phyloP scores from a whole-genome alignment of 2,888 invertebrate genomes.

The Penaeus monodon region DNA sequence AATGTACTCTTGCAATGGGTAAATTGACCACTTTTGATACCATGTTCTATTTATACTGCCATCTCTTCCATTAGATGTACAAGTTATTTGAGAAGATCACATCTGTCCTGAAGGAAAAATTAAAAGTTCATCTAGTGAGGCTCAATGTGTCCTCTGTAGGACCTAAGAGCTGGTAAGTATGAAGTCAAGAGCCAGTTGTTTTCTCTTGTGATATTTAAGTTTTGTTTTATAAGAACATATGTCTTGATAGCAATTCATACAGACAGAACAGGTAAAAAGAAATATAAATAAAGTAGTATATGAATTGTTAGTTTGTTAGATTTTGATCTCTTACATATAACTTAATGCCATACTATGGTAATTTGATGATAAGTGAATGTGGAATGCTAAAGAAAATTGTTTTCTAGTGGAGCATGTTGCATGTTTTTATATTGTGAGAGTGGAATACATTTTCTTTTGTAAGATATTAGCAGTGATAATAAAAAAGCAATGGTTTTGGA shows the following conservation, averaged over 20 bases:
- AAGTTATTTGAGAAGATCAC: slow-evolving; percentile 59
- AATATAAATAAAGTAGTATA: too few relatives aligned
- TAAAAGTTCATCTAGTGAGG: slow-evolving; percentile 47
- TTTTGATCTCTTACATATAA: too few relatives aligned
- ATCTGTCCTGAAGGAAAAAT: slow-evolving; percentile 49
- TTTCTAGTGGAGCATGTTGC: too few relatives aligned
- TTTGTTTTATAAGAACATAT: background rate
- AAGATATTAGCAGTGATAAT: too few relatives aligned
- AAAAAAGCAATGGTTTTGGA: background rate
- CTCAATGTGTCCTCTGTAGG: slow-evolving; percentile 62
- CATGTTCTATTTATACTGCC: background rate
- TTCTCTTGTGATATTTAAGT: background rate
- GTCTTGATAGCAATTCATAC: too few relatives aligned
- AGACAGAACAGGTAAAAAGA: too few relatives aligned
- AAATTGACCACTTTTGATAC: background rate
- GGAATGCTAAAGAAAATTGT: too few relatives aligned
- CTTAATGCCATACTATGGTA: background rate
- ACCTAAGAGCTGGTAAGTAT: slow-evolving; percentile 62
- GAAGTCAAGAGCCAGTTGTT: background rate
- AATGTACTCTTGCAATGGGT: too few relatives aligned
- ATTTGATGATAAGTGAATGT: background rate
- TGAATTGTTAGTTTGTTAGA: too few relatives aligned
- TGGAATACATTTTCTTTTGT: background rate
- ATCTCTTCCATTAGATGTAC: slow-evolving; percentile 44
- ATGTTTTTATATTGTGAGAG: background rate